Base-by-base conservation (phyloP, 2,797 vertebrate genomes). In the Muscicapa striata region DNA sequence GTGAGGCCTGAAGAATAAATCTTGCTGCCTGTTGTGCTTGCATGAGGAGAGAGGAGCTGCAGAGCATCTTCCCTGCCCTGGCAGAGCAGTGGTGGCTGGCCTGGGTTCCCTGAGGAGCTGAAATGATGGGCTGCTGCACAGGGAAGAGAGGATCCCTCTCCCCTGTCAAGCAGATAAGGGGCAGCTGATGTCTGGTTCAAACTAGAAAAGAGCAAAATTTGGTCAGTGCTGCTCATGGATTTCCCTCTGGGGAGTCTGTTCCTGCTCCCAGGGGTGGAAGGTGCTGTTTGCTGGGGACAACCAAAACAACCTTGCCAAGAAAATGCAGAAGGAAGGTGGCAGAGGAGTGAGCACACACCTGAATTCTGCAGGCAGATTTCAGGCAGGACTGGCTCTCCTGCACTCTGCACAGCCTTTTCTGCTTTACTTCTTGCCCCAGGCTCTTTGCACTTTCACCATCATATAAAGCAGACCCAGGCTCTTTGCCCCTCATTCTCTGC, bases 1-100 rank as follows among this genome's bases (percentile, higher is more conserved):
- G 43, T 45, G 41, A 87, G 59, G 32, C 59, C 51, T 52, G 5
- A 55, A 52, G 74, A 43, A 89, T 93, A 87, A 89, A 90, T 90
- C 80, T 87, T 77, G 24, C 38, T 2, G 15, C 64, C 84, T 64
- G 49, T 64, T 81, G 66, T 61, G 29, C 34, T 62, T 45, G 34
- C 54, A 41, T 0, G 0, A 32, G 66, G 34, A 64, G 48, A 41
- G 76, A 55, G 45, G 40, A 73, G 68, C 51, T 6, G 15, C 52
- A n/a, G 20, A 87, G 27, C 32, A 23, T 41, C 67, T 72, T 62
- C 24, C 54, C 16, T 70, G n/a, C 38, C 21, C 36, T 54, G 8
- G 3, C 32, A 82, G 52, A 66, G 69, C 32, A 9, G 34, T 10
- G 38, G 29, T n/a, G 22, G 17, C 34, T 8, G 9, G 30, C 22